phyloP scores from a whole-genome alignment of 2,888 invertebrate species.

The Amiota communis region DNA sequence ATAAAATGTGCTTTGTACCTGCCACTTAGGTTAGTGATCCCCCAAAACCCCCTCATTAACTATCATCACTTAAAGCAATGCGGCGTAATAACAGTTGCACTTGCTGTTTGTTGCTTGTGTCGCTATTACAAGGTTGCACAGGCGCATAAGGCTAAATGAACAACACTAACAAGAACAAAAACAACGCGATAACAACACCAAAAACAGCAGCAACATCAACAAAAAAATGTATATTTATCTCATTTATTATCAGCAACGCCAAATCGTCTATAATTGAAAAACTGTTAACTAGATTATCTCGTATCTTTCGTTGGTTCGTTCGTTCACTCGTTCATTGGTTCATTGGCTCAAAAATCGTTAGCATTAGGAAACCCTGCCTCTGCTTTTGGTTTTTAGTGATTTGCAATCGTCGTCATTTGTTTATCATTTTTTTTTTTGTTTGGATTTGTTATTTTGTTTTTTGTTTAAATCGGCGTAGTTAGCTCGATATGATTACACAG shows the following conservation, averaged over 20 bases:
- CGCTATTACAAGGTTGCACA: conserved; percentile 8
- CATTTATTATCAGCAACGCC: conserved; percentile 62
- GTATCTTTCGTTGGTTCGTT: conserved; percentile 42
- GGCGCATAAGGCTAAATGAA: conserved; percentile 33
- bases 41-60: no score
- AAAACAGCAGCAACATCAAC: no score
- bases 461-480: not conserved
- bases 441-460: no score
- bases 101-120: not conserved
- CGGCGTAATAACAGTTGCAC: conserved; percentile 16
- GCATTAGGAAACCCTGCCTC: not conserved
- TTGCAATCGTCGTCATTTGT: not conserved
- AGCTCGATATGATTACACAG: not conserved
- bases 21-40: not conserved
- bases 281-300: conserved; percentile 65
- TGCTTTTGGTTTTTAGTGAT: conserved; percentile 1
- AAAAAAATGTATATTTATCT: conserved; percentile 59
- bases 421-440: no score
- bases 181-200: no score
- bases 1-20: conserved; percentile 6
- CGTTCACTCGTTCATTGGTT: not conserved
- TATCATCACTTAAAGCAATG: conserved; percentile 4
- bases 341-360: not conserved
- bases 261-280: conserved; percentile 65
- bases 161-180: no score